Conservation (phyloP, 1,140 invertebrate genomes). For the Spodoptera frugiperda region DNA sequence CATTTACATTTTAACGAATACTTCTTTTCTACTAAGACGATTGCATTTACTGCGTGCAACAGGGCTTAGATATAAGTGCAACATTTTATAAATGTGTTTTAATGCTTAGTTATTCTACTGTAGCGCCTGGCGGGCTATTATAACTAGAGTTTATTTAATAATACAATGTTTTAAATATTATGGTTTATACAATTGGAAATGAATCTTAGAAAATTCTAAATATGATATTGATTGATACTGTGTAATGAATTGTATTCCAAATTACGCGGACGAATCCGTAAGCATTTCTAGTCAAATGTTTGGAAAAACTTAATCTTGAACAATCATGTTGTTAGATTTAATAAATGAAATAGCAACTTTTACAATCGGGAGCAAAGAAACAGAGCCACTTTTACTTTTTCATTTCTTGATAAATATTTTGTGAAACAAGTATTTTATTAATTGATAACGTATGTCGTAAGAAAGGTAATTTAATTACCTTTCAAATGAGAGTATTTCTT, state of each 20-base stretch:
- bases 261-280: conserved; percentile 16
- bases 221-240: background rate
- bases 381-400: too few species aligned
- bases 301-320: background rate
- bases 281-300: conserved; percentile 29
- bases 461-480: too few species aligned
- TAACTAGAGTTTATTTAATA: too few species aligned
- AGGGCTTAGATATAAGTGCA: conserved; percentile 9
- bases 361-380: too few species aligned
- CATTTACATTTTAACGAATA: background rate
- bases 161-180: background rate
- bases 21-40: conserved; percentile 7
- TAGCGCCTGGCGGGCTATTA: background rate
- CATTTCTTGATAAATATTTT: too few species aligned
- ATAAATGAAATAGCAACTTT: background rate
- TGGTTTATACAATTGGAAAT: background rate
- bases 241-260: background rate
- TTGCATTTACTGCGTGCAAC: conserved; percentile 14
- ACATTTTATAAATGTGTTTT: conserved; percentile 27
- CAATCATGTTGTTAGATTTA: background rate
- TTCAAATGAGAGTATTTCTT: too few species aligned
- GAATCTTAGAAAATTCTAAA: background rate
- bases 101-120: conserved; percentile 11
- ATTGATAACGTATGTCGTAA: too few species aligned
- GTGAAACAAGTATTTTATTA: too few species aligned